Evolutionary conservation across 2,113 vertebrate genomes (phyloP).

Genomic region (Oncorhynchus gorbuscha): DNA sequence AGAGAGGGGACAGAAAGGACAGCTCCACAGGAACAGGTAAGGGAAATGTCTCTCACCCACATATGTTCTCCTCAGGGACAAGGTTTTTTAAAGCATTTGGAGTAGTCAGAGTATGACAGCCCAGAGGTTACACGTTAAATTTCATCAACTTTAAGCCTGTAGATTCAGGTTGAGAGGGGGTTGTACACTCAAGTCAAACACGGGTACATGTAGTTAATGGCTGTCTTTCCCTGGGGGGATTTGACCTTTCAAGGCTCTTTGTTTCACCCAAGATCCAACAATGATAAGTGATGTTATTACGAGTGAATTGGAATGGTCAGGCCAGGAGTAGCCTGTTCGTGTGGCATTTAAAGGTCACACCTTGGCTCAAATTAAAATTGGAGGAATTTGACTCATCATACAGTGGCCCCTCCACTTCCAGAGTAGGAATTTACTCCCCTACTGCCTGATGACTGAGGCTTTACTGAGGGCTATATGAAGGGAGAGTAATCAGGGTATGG

Average conservation of each 20-base stretch:
- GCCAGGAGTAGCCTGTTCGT: neutral
- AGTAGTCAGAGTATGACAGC: too few species aligned
- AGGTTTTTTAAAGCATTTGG: too few species aligned
- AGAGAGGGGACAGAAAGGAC: neutral
- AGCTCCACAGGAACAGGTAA: conserved; percentile 1
- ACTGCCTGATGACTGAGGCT: too few species aligned
- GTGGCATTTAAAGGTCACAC: conserved; percentile 6
- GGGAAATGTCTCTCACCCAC: too few species aligned
- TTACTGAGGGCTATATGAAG: too few species aligned
- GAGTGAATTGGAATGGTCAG: neutral
- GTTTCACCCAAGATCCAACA: neutral
- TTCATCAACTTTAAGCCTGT: neutral
- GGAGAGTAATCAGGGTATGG: too few species aligned
- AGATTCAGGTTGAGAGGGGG: neutral
- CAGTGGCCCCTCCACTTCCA: too few species aligned
- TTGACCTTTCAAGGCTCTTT: neutral
- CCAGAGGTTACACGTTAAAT: too few species aligned
- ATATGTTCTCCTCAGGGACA: too few species aligned
- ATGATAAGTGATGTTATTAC: neutral
- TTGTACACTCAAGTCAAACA: neutral
- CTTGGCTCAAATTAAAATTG: too few species aligned
- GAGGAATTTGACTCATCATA: too few species aligned
- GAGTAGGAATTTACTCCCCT: too few species aligned
- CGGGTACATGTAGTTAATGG: neutral
- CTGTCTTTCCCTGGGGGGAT: neutral